phyloP scores from a whole-genome alignment of 2,888 invertebrate genomes.

The Lasioglossum leucozonium region DNA sequence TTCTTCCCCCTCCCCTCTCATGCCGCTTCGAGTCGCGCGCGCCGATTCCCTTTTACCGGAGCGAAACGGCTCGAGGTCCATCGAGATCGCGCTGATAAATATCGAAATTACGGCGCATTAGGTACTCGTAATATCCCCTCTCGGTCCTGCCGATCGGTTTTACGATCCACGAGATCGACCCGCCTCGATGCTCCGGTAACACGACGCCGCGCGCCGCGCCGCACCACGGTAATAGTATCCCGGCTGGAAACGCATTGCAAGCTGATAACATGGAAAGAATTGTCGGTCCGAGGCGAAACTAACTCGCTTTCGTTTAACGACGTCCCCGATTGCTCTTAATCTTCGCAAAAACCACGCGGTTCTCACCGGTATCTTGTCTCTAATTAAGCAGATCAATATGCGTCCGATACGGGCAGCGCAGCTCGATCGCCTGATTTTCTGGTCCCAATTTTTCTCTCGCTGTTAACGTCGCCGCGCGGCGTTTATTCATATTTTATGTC shows the following conservation, averaged over 20 bases:
- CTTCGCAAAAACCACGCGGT: conserved; percentile 6
- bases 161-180: conserved; percentile 57
- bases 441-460: background rate
- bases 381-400: conserved; percentile 58
- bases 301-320: conserved; percentile 47
- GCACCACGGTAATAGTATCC: conserved; percentile 42
- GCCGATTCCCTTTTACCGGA: background rate
- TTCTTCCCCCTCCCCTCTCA: no score
- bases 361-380: conserved; percentile 31
- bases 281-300: conserved; percentile 26
- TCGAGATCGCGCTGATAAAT: conserved; percentile 50
- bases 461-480: background rate
- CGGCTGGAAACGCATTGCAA: conserved; percentile 26
- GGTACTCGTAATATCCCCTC: conserved; percentile 37
- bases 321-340: conserved; percentile 21
- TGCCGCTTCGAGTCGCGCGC: background rate
- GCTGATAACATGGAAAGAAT: conserved; percentile 33
- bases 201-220: conserved; percentile 26
- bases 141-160: conserved; percentile 34
- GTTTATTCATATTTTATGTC: conserved; percentile 39
- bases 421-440: conserved; percentile 29
- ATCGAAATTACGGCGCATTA: conserved; percentile 52
- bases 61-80: background rate
- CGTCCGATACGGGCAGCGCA: conserved; percentile 12
- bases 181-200: conserved; percentile 47